These are phyloP conservation scores for Littorina saxatilis DNA, from an alignment of 1,140 invertebrate genomes.

Conservation along the genomic window DNA sequence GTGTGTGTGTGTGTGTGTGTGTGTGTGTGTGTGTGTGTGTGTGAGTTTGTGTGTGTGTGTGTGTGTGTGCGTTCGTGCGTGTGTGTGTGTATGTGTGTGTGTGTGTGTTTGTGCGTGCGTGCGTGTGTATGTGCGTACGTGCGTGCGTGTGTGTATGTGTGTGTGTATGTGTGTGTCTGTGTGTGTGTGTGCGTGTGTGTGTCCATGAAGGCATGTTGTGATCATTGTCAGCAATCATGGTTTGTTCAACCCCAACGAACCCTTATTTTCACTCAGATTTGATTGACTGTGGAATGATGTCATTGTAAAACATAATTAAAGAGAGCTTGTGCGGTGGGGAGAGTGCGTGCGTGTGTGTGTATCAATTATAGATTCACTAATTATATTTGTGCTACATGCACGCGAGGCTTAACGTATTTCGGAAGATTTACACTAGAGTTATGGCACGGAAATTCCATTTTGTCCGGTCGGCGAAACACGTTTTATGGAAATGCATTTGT, in stretches of 20 bases:
- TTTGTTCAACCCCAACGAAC: no score
- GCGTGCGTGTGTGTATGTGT: slow-evolving; percentile 25
- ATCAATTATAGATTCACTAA: no score
- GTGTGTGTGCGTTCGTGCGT: not conserved
- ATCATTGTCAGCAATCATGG: no score
- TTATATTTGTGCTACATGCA: no score
- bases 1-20: not conserved
- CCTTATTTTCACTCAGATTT: no score
- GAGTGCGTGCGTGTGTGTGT: not conserved
- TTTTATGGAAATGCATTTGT: no score
- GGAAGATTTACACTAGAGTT: no score
- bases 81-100: not conserved
- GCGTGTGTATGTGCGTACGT: slow-evolving; percentile 5
- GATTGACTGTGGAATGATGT: no score
- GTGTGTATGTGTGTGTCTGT: slow-evolving; percentile 21
- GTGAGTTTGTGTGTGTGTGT: not conserved
- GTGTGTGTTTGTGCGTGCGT: not conserved
- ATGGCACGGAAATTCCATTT: no score
- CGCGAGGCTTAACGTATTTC: no score
- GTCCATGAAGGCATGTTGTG: not conserved
- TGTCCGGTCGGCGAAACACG: no score
- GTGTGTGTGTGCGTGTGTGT: slow-evolving; percentile 14
- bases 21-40: not conserved
- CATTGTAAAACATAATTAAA: not conserved
- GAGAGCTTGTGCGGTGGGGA: not conserved